Base-by-base conservation (phyloP, 2,888 invertebrate species). In the Perizoma flavofasciatum region DNA sequence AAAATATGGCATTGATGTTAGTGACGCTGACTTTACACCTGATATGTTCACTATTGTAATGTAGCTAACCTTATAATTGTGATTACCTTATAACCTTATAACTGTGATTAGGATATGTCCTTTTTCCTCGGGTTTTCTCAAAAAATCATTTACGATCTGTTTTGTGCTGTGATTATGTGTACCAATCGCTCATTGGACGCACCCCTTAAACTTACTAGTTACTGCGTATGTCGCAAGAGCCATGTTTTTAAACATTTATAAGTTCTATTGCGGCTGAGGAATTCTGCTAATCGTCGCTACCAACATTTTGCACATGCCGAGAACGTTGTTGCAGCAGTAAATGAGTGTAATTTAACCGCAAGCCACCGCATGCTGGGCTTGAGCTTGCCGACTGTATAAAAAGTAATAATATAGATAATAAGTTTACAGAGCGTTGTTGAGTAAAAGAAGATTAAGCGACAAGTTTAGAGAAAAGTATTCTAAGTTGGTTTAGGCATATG, bases 201-300 rank as follows among this genome's bases (percentile, higher is more conserved):
- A 33, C 11, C 49, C 52, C 48, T 50, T 43, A 51, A 55, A 22
- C 49, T 47, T 73, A 75, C 72, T 69, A 22, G 22, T 22, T 72
- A 50, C 51, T 59, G 71, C 73, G 77, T 79, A 74, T 85, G 45
- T 52, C 43, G 85, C 84, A 82, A 86, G 78, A 79, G 79, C 82
- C 86, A 81, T 82, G 85, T 85, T 90, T 91, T 90, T 84, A 81
- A 74, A 77, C 74, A 80, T 87, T 85, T 83, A 84, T 86, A 82
- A 78, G 83, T 88, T 85, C 85, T 88, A 86, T 86, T 85, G 85
- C 84, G 79, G 82, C 76, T 77, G 72, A 78, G 86, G 89, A 89
- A 91, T 91, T 86, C 87, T 80, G 84, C 87, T 91, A 90, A 92
- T 91, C 86, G 90, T 82, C 79, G 83, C 72, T 73, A 81, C 88